Evolutionary conservation across 2,113 vertebrate genomes (phyloP).

Genomic region (Sylvilagus bachmani): DNA sequence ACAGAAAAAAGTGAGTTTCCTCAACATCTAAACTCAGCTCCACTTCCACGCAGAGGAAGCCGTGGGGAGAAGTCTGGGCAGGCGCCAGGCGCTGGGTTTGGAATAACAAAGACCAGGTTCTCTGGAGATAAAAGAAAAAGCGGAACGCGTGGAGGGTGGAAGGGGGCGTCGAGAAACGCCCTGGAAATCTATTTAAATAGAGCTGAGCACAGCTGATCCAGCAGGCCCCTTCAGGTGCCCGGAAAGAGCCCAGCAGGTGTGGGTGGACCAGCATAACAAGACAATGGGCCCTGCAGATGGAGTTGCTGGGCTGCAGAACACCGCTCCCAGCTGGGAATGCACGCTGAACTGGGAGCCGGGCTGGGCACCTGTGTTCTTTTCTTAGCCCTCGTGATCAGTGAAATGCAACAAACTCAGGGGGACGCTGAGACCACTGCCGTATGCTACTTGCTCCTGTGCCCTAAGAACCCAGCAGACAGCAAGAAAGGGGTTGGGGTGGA

Average conservation of each 20-base stretch:
- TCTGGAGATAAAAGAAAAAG: slow-evolving; percentile 12
- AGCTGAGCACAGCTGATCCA: slow-evolving; percentile 26
- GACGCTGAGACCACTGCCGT: background rate
- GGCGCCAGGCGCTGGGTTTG: background rate
- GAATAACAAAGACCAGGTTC: slow-evolving; percentile 29
- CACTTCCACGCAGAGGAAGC: background rate
- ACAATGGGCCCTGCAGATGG: slow-evolving; percentile 30
- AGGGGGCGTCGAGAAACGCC: background rate
- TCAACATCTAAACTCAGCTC: background rate
- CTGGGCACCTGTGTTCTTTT: background rate
- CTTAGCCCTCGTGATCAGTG: background rate
- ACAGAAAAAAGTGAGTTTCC: background rate
- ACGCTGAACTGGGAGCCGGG: background rate
- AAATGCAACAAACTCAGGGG: background rate
- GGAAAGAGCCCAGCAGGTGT: background rate
- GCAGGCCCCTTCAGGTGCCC: slow-evolving; percentile 30
- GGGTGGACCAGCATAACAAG: slow-evolving; percentile 40
- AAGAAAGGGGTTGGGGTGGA: too few species aligned
- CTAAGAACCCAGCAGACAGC: background rate
- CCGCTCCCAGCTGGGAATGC: background rate
- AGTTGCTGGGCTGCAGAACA: background rate
- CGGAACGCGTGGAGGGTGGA: background rate
- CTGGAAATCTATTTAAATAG: slow-evolving; percentile 9
- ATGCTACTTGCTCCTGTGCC: background rate
- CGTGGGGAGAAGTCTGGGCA: background rate